These are phyloP conservation scores for Drosophila ficusphila DNA, from an alignment of 1,140 invertebrate species.

Conservation along the genomic window DNA sequence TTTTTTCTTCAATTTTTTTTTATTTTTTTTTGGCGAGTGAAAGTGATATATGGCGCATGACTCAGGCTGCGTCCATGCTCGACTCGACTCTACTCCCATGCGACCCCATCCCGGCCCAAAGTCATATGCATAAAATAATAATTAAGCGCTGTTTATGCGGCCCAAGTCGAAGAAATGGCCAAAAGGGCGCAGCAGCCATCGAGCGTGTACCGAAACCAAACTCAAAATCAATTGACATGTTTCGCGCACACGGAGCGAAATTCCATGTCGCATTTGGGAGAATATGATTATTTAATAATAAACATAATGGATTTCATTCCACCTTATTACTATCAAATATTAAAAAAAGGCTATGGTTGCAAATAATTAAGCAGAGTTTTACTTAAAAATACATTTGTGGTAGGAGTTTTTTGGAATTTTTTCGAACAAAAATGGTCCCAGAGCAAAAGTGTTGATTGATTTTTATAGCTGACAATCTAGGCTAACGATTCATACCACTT, in stretches of 20 bases:
- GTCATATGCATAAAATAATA: conserved; percentile 80
- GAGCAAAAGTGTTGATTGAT: too few species aligned
- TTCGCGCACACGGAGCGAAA: conserved; percentile 29
- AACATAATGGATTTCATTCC: too few species aligned
- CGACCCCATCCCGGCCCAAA: conserved; percentile 37
- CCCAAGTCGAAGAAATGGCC: conserved; percentile 53
- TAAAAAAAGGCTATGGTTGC: too few species aligned
- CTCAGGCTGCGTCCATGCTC: conserved; percentile 51
- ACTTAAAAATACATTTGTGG: too few species aligned
- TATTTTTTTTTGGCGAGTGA: conserved; percentile 66
- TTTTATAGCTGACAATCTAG: too few species aligned
- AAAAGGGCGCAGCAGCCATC: conserved; percentile 71
- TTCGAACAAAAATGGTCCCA: too few species aligned
- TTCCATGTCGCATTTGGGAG: background rate
- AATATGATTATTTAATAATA: too few species aligned
- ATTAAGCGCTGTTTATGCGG: conserved; percentile 73
- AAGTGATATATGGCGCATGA: conserved; percentile 79
- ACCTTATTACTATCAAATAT: too few species aligned
- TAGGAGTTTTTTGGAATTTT: too few species aligned
- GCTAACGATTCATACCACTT: too few species aligned
- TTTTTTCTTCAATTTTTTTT: conserved; percentile 28
- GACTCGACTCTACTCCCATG: conserved; percentile 15
- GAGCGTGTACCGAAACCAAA: conserved; percentile 26
- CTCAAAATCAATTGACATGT: conserved; percentile 67
- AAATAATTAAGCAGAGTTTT: too few species aligned